These are phyloP conservation scores for Ichneumon xanthorius DNA, from an alignment of 2,888 invertebrate species.

Conservation along the genomic window DNA sequence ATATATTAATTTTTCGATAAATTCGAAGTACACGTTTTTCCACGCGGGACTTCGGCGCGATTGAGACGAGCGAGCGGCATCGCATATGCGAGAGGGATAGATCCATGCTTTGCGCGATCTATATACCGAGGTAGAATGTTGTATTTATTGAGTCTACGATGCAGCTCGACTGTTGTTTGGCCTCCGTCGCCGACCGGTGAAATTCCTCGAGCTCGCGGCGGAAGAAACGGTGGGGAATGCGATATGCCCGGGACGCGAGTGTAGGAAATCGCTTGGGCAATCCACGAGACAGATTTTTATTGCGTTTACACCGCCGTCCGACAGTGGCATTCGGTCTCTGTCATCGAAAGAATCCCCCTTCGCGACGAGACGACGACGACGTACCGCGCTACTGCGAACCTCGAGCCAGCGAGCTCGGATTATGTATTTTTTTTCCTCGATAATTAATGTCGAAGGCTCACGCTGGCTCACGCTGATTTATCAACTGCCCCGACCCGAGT, in stretches of 20 bases:
- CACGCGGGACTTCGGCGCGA: background rate
- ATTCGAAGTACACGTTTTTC: background rate
- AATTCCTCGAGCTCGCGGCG: constrained; percentile 17
- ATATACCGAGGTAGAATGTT: background rate
- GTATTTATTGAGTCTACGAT: constrained; percentile 40
- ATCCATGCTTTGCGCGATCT: background rate
- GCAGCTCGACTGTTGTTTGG: constrained; percentile 37
- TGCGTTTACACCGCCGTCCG: constrained; percentile 68
- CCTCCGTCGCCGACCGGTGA: constrained; percentile 21
- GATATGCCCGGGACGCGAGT: constrained; percentile 38
- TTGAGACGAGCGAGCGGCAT: background rate
- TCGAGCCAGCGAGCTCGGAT: constrained; percentile 24
- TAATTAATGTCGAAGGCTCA: constrained; percentile 39
- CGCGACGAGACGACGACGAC: constrained; percentile 19
- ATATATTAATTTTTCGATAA: background rate
- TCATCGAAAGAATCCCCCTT: constrained; percentile 58
- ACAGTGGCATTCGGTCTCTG: constrained; percentile 67
- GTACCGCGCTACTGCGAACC: background rate
- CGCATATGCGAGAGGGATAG: background rate
- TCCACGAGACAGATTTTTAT: constrained; percentile 67
- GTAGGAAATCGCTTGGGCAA: constrained; percentile 56
- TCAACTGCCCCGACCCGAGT: background rate
- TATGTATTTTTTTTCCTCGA: constrained; percentile 20
- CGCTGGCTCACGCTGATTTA: constrained; percentile 30
- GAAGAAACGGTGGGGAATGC: constrained; percentile 53